Evolutionary conservation across 2,888 invertebrate species (phyloP), one percentile per base, ranked within the genome.

Genomic region (Nemotelus nigrinus): DNA sequence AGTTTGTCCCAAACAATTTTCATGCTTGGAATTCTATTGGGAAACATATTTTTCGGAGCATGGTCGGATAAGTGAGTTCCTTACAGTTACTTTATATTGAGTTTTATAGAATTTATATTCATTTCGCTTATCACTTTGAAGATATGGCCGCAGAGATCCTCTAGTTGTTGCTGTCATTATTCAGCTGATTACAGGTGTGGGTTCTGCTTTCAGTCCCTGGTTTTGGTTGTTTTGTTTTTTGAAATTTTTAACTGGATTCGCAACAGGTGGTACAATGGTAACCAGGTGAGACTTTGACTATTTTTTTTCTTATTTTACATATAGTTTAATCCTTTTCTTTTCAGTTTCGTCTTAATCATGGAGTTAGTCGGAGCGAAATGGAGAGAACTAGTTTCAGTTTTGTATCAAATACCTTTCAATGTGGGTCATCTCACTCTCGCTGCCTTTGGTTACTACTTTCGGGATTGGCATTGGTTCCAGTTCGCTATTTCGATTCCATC

Each of bases 261-360:
- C 93, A 2, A 93, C 93, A 7, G 94, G 93, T 71, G 94, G 94
- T 45, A 93, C 93, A 0, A 94, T 94, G 92, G 91, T 94, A 72
- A 93, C 93, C 57, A 82, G 81, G 82, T 74, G 63, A 55, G 4
- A n/a, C 25, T 5, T 39, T 25, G 6, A 58, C 25, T 25, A 25
- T 25, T n/a, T 7, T 45, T 43, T 64, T 64, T 41, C 3, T 64
- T 2, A 47, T 45, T 25, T 6, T 10, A 45, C 3, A 45, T 58
- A 8, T 64, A 64, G 10, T 4, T 39, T 47, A 8, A 44, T n/a
- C 47, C 10, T n/a, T 50, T 72, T 64, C 3, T 39, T 74, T 78
- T 0, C 55, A 92, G 92, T 83, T 93, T 93, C 80, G 92, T 92
- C 2, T 87, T 92, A 3, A 89, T 90, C 6, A 92, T 92, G 92